Percentiles rank a stretch among this genome's conserved stretches.
phyloP scores from a whole-genome alignment of 2,888 invertebrate species.

The Elysia crispata region DNA sequence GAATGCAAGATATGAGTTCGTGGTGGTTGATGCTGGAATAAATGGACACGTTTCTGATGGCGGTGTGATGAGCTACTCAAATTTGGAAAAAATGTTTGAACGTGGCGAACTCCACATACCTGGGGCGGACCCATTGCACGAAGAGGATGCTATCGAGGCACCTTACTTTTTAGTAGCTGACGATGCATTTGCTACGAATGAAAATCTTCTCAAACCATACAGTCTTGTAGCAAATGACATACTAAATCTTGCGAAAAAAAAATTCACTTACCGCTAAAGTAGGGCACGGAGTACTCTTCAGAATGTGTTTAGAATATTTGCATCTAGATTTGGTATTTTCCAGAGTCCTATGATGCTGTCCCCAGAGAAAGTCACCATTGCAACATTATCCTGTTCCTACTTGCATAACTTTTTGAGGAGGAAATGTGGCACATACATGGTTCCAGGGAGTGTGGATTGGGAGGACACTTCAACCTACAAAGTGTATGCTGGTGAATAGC shows the following conservation, averaged over 20 bases:
- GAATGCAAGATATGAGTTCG: conserved; percentile 23
- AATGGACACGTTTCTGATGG: conserved; percentile 28
- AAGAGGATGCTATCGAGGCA: conserved; percentile 21
- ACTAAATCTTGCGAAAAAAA: conserved; percentile 5
- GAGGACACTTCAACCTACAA: too few species aligned
- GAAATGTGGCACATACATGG: too few species aligned
- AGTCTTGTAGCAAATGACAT: not conserved
- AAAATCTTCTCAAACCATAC: too few species aligned
- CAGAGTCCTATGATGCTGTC: conserved; percentile 27
- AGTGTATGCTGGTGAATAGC: too few species aligned
- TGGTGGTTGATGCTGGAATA: conserved; percentile 26
- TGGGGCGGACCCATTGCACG: conserved; percentile 22
- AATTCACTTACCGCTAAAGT: conserved; percentile 21
- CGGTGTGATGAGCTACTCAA: conserved; percentile 15
- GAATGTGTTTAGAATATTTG: conserved; percentile 21
- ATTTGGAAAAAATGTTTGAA: conserved; percentile 14
- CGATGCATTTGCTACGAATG: conserved; percentile 9
- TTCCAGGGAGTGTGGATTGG: too few species aligned
- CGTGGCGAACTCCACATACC: conserved; percentile 14
- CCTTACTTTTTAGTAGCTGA: conserved; percentile 19
- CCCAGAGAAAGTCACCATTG: conserved; percentile 18
- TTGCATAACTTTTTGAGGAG: too few species aligned
- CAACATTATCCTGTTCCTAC: conserved; percentile 18
- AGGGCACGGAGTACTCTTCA: conserved; percentile 12
- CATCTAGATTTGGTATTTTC: conserved; percentile 22